These are phyloP conservation scores for Guaruba guarouba DNA, from an alignment of 2,113 vertebrate genomes.

Conservation along the genomic window DNA sequence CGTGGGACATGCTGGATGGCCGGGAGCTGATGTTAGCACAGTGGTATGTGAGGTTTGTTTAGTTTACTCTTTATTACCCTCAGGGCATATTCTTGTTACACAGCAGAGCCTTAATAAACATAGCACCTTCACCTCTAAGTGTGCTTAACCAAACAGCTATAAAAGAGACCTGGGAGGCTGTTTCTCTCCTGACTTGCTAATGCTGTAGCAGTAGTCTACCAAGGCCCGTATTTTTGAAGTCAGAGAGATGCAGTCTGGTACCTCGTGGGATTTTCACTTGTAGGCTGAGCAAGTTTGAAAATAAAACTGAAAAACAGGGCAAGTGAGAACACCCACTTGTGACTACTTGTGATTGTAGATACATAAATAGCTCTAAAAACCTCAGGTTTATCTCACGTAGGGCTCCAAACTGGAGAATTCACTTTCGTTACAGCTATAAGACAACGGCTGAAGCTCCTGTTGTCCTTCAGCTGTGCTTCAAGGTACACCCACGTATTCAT, in stretches of 20 bases:
- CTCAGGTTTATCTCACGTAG: not conserved
- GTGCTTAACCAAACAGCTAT: not conserved
- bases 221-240: slow-evolving; percentile 3
- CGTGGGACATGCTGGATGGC: not conserved
- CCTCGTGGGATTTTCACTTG: not conserved
- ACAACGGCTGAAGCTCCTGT: not conserved
- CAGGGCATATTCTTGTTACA: not conserved
- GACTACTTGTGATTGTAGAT: not conserved
- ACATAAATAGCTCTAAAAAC: slow-evolving; percentile 9
- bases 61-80: not conserved
- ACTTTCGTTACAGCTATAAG: not conserved
- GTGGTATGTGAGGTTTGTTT: not conserved
- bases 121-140: not conserved
- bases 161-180: not conserved
- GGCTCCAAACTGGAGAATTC: not conserved
- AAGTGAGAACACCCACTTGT: slow-evolving; percentile 28
- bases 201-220: not conserved
- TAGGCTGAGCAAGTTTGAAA: slow-evolving; percentile 40
- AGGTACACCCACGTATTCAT: not conserved
- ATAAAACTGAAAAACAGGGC: slow-evolving; percentile 46
- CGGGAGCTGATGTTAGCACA: not conserved
- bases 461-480: not conserved
- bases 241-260: not conserved
- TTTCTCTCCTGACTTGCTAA: not conserved
- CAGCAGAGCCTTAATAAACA: not conserved